Conservation (phyloP, 2,797 vertebrate genomes). For the Luscinia luscinia region DNA sequence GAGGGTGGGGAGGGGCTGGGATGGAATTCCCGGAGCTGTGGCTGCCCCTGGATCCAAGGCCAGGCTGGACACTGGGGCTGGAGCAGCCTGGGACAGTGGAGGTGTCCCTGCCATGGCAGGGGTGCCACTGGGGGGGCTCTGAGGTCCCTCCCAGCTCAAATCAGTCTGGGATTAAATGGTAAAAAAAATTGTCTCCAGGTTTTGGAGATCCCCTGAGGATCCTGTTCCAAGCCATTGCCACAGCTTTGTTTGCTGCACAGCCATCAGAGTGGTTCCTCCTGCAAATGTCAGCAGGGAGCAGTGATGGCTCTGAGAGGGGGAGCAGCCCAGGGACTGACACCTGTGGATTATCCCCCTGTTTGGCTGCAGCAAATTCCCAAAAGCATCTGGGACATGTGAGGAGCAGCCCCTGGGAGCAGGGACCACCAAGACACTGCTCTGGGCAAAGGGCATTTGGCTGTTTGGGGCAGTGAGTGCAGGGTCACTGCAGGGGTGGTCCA, state of each 20-base stretch:
- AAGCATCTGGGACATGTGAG: neutral
- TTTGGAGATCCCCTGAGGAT: neutral
- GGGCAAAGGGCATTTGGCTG: neutral
- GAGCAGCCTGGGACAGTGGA: neutral
- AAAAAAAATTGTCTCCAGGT: neutral
- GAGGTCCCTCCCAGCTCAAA: accelerated
- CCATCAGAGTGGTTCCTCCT: neutral
- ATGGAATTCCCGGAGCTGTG: neutral
- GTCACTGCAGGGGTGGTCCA: neutral
- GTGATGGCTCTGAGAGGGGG: neutral
- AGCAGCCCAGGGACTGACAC: neutral
- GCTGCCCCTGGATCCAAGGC: neutral
- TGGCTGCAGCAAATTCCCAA: neutral
- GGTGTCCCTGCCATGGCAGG: neutral
- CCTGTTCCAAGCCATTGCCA: neutral
- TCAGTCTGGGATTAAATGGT: neutral
- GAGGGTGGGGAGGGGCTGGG: neutral
- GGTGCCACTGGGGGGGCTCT: accelerated
- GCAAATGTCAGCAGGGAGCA: neutral
- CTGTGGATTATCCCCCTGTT: neutral
- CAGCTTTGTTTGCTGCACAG: neutral
- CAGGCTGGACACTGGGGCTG: neutral
- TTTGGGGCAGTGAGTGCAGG: neutral
- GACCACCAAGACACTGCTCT: neutral
- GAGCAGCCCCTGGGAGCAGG: neutral